phyloP scores from a whole-genome alignment of 2,888 invertebrate species.

The Aleiodes leptofemur region DNA sequence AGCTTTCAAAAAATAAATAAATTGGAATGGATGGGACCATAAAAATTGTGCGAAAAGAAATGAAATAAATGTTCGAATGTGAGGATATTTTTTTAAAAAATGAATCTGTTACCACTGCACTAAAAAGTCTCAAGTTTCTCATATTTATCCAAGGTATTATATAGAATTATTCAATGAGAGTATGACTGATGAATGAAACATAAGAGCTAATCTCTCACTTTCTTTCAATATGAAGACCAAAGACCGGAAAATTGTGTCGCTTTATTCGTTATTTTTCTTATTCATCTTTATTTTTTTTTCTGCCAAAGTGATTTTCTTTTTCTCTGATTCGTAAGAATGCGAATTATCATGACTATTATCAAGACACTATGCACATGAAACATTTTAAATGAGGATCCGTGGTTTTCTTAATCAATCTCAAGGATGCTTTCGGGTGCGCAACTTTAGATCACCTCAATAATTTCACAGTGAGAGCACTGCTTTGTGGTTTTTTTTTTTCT shows the following conservation, averaged over 20 bases:
- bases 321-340: not conserved
- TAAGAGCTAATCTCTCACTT: not conserved
- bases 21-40: not conserved
- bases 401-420: conserved; percentile 68
- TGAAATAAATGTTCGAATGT: not conserved
- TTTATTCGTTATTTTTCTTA: not conserved
- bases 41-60: conserved; percentile 4
- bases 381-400: conserved; percentile 54
- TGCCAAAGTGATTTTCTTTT: not conserved
- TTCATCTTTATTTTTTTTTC: not conserved
- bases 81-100: too few relatives aligned
- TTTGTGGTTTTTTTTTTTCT: conserved; percentile 64
- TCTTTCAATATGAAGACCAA: conserved; percentile 3
- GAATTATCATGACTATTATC: not conserved
- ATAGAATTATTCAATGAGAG: too few relatives aligned
- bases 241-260: conserved; percentile 12
- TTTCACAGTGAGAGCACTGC: conserved; percentile 59
- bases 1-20: conserved; percentile 12
- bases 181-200: not conserved
- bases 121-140: too few relatives aligned
- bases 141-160: too few relatives aligned
- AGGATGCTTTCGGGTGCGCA: conserved; percentile 61
- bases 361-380: not conserved
- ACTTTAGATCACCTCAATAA: conserved; percentile 63
- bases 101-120: too few relatives aligned